Evolutionary conservation across 2,797 vertebrate genomes (phyloP), one percentile per base, ranked within the genome.

Genomic region (Acestrorhynchus altus): DNA sequence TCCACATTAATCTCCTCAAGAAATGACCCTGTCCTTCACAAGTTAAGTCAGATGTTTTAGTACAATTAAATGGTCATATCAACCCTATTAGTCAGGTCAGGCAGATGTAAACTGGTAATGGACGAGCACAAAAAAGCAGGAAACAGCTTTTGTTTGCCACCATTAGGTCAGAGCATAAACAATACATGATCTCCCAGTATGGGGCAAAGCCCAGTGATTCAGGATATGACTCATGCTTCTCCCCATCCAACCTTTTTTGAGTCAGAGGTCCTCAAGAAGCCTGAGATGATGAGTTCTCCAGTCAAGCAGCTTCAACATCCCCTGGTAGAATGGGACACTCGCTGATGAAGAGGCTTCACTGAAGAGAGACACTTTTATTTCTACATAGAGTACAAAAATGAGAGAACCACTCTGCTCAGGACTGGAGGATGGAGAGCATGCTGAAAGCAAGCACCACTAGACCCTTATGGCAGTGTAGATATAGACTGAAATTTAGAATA

Each of bases 161-260:
- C 52, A 79, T 57, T 72, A 67, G 47, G 51, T 67, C 59, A 72
- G 59, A 61, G 22, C 47, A 42, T 52, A 28, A 68, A 79, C 77
- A 74, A 61, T 60, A 61, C 28, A 39, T 49, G 70, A 66, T 44
- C 47, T 24, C 59, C 51, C n/a, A 22, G 28, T 20, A 40, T 35
- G 70, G 52, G 52, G 26, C 52, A 51, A 40, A 22, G 18, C 61
- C 11, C 28, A 40, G 2, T 13, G 54, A 47, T 57, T 68, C 63
- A 61, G 77, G 77, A 74, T 49, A 39, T 68, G 77, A 79, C 40
- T 79, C 77, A 74, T n/a, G 4, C 51, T 60, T 26, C 61, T 35
- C 42, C 40, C 52, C n/a, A 12, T 72, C 35, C n/a, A 31, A 51
- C 22, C 22, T 54, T 44, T 40, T 52, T 46, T 59, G 39, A 46